phyloP scores from a whole-genome alignment of 2,888 invertebrate genomes.

The Crepidodera aurea region DNA sequence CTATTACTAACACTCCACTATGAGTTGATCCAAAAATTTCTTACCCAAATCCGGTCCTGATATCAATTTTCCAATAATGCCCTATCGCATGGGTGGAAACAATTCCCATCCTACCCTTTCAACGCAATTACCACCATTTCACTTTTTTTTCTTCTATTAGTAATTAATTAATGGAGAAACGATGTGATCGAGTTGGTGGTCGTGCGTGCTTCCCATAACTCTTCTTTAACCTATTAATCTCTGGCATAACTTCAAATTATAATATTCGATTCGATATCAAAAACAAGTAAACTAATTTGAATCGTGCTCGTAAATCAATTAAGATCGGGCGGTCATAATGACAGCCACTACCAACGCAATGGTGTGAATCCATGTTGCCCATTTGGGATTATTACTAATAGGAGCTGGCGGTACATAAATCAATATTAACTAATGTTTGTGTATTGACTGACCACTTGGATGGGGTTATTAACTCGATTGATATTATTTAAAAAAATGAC shows the following conservation, averaged over 20 bases:
- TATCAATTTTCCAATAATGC: not conserved
- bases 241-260: constrained; percentile 34
- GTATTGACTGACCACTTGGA: too few relatives aligned
- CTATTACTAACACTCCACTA: too few relatives aligned
- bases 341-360: not conserved
- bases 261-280: constrained; percentile 27
- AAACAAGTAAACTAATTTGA: constrained; percentile 28
- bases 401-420: constrained; percentile 7
- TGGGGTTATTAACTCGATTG: too few relatives aligned
- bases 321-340: constrained; percentile 3
- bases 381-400: constrained; percentile 14
- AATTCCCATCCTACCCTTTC: constrained; percentile 2
- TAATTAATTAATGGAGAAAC: constrained; percentile 27
- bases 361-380: constrained; percentile 16
- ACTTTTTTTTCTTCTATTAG: constrained; percentile 3
- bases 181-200: constrained; percentile 14
- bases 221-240: constrained; percentile 35
- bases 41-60: not conserved
- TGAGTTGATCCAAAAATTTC: too few relatives aligned
- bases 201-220: constrained; percentile 24
- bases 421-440: constrained; percentile 23
- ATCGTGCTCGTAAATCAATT: constrained; percentile 30
- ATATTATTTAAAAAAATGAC: too few relatives aligned
- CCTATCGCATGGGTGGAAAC: not conserved
- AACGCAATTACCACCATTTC: not conserved